Percentiles rank a stretch among this genome's conserved stretches.
These are phyloP conservation scores for Paraescarpia echinospica DNA, from an alignment of 1,140 invertebrate genomes.

Conservation along the genomic window DNA sequence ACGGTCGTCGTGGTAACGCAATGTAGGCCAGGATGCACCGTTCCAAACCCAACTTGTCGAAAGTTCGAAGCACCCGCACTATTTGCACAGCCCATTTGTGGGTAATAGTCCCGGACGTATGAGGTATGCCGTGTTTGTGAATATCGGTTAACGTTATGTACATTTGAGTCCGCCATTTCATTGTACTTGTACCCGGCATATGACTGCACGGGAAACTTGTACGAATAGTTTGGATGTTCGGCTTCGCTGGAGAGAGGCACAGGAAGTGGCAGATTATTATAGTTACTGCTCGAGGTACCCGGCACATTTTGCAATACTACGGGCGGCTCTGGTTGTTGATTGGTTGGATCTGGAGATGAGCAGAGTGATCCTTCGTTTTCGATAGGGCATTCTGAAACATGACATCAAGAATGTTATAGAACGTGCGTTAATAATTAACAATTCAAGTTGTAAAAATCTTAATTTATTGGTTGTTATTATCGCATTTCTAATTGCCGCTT, in stretches of 20 bases:
- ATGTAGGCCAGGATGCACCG: neutral
- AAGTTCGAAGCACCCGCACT: neutral
- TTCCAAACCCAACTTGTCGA: neutral
- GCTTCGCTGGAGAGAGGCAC: neutral
- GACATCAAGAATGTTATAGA: neutral
- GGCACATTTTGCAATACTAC: neutral
- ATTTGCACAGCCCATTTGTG: neutral
- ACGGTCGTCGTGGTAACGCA: neutral
- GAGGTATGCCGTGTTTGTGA: neutral
- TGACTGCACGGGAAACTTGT: neutral
- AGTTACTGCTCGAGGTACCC: neutral
- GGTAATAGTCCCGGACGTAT: neutral
- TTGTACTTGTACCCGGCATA: neutral
- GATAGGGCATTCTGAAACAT: neutral
- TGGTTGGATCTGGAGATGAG: neutral
- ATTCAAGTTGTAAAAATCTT: neutral
- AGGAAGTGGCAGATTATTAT: neutral
- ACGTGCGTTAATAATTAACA: neutral
- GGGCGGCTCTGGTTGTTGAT: neutral
- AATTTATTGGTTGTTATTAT: too few species aligned
- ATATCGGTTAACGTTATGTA: neutral
- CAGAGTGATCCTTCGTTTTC: conserved; percentile 13
- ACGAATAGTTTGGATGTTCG: neutral
- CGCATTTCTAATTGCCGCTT: too few species aligned
- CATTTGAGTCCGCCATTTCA: neutral